phyloP scores from a whole-genome alignment of 2,888 invertebrate species.

The Ennomos fuscantarius region DNA sequence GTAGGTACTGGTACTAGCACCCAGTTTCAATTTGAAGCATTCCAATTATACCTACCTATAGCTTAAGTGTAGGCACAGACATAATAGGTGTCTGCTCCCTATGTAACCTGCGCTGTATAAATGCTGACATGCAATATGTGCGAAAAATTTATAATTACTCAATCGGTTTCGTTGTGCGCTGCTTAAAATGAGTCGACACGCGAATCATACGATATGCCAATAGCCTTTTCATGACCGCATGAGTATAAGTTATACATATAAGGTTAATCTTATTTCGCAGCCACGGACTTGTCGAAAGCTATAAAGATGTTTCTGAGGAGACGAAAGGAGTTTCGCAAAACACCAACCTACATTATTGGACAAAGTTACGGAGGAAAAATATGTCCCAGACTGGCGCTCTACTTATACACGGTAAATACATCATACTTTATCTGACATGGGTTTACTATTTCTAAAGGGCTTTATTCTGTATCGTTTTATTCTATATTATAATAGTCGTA shows the following conservation, averaged over 20 bases:
- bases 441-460: too few relatives aligned
- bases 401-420: constrained; percentile 66
- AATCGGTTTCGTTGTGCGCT: constrained; percentile 2
- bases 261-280: constrained; percentile 63
- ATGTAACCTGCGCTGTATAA: constrained; percentile 2
- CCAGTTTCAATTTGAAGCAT: too few relatives aligned
- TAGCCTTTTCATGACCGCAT: constrained; percentile 13
- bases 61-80: too few relatives aligned
- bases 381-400: constrained; percentile 81
- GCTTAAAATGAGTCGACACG: constrained; percentile 18
- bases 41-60: too few relatives aligned
- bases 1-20: too few relatives aligned
- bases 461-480: too few relatives aligned
- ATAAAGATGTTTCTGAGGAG: constrained; percentile 88
- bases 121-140: constrained; percentile 25
- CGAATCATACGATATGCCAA: constrained; percentile 15
- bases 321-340: constrained; percentile 88
- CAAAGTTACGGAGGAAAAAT: constrained; percentile 98
- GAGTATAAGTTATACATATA: constrained; percentile 19
- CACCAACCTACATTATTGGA: constrained; percentile 92
- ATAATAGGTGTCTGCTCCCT: too few relatives aligned
- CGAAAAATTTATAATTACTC: constrained; percentile 4
- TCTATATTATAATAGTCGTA: too few relatives aligned
- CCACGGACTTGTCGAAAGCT: constrained; percentile 89
- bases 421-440: background rate